These are phyloP conservation scores for Sarcophilus harrisii DNA, from an alignment of 2,797 vertebrate genomes.

Conservation along the genomic window DNA sequence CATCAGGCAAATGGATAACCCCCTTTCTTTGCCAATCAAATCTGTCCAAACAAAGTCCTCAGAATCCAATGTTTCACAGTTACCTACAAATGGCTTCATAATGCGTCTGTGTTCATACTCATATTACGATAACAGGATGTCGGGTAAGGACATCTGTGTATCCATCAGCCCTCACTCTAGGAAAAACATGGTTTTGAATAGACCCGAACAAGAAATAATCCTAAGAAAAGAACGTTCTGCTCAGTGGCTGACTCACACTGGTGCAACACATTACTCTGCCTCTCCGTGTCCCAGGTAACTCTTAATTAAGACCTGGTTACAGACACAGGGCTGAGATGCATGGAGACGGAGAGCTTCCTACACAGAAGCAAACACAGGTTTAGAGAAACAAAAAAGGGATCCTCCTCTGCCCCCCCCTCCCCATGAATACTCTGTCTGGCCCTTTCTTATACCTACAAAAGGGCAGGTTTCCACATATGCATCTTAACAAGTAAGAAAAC, in stretches of 20 bases:
- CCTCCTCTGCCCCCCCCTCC: background rate
- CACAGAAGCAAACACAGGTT: background rate
- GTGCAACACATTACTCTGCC: background rate
- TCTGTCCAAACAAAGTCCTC: background rate
- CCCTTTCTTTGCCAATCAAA: background rate
- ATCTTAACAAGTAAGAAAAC: background rate
- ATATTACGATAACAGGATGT: background rate
- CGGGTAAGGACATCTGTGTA: background rate
- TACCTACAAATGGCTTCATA: background rate
- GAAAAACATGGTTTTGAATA: background rate
- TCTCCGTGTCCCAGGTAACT: background rate
- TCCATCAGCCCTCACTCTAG: background rate
- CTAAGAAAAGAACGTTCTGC: background rate
- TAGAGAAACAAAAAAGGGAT: background rate
- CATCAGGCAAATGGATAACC: slow-evolving; percentile 35
- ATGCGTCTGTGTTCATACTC: background rate
- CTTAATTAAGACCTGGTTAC: background rate
- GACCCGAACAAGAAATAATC: background rate
- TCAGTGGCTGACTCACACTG: background rate
- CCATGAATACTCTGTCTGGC: background rate
- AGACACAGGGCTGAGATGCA: background rate
- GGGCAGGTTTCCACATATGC: background rate
- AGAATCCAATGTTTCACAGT: background rate
- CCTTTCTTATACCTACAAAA: background rate
- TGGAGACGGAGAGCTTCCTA: background rate